phyloP scores from a whole-genome alignment of 1,140 invertebrate genomes.

The Magallana ariakensis region DNA sequence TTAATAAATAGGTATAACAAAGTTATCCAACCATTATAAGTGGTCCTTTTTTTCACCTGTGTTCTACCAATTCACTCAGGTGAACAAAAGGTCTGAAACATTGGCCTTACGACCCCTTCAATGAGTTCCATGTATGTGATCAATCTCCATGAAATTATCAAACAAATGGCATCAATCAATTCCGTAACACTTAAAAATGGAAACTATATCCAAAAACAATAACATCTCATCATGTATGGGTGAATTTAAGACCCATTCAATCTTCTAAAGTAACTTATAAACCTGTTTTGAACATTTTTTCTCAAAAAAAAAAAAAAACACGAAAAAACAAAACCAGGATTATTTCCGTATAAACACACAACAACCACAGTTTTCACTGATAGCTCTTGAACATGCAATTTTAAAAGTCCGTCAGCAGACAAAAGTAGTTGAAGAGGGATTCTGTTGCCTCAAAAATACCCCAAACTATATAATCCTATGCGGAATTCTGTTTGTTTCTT shows the following conservation, averaged over 20 bases:
- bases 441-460: not conserved
- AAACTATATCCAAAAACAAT: not conserved
- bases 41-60: conserved; percentile 19
- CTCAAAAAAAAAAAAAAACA: no score
- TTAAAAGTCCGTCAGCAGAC: conserved; percentile 13
- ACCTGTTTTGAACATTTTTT: not conserved
- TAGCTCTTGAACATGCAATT: conserved; percentile 30
- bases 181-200: not conserved
- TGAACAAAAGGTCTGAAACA: not conserved
- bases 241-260: not conserved
- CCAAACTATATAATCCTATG: not conserved
- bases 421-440: not conserved
- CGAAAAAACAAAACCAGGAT: not conserved
- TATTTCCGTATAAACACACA: not conserved
- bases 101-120: not conserved
- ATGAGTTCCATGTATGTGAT: conserved; percentile 8
- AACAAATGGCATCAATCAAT: conserved; percentile 27
- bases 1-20: not conserved
- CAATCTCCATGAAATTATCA: conserved; percentile 28
- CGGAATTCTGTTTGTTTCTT: not conserved
- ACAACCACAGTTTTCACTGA: not conserved
- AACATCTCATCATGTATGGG: not conserved
- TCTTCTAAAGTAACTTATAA: not conserved
- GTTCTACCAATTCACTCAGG: not conserved
- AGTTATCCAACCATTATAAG: not conserved